phyloP scores from a whole-genome alignment of 2,888 invertebrate species.

The Catocala fraxini region DNA sequence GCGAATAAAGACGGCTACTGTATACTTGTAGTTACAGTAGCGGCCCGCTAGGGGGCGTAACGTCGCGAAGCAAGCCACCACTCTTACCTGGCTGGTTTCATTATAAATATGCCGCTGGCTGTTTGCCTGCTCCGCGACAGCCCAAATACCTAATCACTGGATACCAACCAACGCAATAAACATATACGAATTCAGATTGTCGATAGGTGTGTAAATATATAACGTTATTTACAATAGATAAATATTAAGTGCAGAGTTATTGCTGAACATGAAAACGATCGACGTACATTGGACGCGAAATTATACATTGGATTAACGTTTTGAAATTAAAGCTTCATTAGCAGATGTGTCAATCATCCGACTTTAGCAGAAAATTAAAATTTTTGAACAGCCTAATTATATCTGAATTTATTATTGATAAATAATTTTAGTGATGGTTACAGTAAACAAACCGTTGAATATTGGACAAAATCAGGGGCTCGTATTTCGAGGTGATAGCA shows the following conservation, averaged over 20 bases:
- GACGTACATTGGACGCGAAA: neutral
- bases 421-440: no score
- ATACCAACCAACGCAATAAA: slow-evolving; percentile 48
- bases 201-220: slow-evolving; percentile 1
- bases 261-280: neutral
- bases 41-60: slow-evolving; percentile 53
- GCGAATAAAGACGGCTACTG: slow-evolving; percentile 45
- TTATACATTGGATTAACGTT: no score
- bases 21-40: slow-evolving; percentile 46
- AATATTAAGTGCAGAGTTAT: neutral
- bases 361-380: neutral
- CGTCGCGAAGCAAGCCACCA: slow-evolving; percentile 56
- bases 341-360: no score
- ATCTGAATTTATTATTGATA: no score
- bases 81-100: slow-evolving; percentile 71
- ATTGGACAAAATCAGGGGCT: no score
- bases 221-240: neutral
- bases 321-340: no score
- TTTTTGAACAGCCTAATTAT: no score
- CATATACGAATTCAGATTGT: slow-evolving; percentile 26
- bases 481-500: no score
- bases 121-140: slow-evolving; percentile 61
- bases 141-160: slow-evolving; percentile 62
- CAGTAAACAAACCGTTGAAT: no score
- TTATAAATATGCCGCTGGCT: slow-evolving; percentile 69